Base-by-base conservation (phyloP, 2,113 vertebrate genomes). In the Phalacrocorax pelagicus region DNA sequence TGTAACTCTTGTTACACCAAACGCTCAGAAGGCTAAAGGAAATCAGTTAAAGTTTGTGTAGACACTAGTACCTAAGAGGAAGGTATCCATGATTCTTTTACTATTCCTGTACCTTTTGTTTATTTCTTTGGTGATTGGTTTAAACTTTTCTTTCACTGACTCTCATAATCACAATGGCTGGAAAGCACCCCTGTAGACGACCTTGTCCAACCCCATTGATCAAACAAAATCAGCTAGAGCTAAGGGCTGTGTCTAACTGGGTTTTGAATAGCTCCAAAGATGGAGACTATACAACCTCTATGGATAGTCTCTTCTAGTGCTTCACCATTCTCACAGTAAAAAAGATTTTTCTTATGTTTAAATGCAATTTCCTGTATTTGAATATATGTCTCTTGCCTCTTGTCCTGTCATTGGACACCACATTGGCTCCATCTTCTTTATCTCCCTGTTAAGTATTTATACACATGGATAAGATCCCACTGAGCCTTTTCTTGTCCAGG, bases 171-270 rank as follows among this genome's bases (percentile, higher is more conserved):
- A 55, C 24, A 61, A 66, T 52, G 7, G 6, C 6, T 58, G 24
- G n/a, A 42, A 75, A 5, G 6, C 12, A 24, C 2, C 3, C 6
- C 44, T 40, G 6, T n/a, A n/a, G 16, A 22, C 55, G 23, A 47
- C 4, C 11, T 40, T 51, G 24, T 15, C 12, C 24, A 44, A 20
- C 19, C 7, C 18, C 2, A 3, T 29, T 23, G 7, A 2, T 38
- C 16, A 71, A 40, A 27, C 17, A 62, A 32, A n/a, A 46, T 57
- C 32, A 57, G 10, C 5, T 30, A 32, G 6, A 40, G 32, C 20
- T 63, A 24, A 23, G 8, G 23, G 12, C 2, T 63, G 5, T 49
- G 26, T 36, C 23, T 10, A 38, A 1, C 0, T 34, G 23, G 2
- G 19, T 66, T 81, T 73, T 69, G 30, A 58, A 36, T 17, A 30